Conservation (phyloP, 2,797 vertebrate genomes). For the Schizopygopsis pylzovi region DNA sequence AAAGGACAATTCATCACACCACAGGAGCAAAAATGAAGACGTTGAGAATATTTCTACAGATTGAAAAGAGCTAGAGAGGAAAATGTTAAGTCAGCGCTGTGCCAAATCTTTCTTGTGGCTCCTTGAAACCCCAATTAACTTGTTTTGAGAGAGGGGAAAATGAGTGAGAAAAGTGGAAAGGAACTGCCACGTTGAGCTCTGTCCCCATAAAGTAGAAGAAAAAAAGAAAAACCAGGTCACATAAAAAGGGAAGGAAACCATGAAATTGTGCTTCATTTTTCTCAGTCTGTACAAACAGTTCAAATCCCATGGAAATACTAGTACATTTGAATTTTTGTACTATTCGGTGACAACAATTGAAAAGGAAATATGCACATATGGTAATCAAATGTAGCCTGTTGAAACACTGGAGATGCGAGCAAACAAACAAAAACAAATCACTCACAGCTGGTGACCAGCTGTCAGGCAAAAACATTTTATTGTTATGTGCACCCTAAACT, state of each 20-base stretch:
- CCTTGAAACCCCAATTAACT: conserved; percentile 54
- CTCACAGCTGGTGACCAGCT: conserved; percentile 71
- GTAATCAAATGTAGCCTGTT: conserved; percentile 1
- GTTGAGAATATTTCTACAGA: conserved; percentile 39
- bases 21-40: conserved; percentile 25
- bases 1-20: not conserved
- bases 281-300: conserved; percentile 18
- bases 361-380: conserved; percentile 24
- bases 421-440: conserved; percentile 14
- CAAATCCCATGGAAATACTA: not conserved
- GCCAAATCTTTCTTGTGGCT: conserved; percentile 54
- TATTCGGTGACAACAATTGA: not conserved
- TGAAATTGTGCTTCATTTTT: conserved; percentile 34
- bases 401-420: not conserved
- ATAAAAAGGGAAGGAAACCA: conserved; percentile 11
- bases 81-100: conserved; percentile 39
- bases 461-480: conserved; percentile 36
- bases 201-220: conserved; percentile 45
- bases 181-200: conserved; percentile 68
- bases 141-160: conserved; percentile 26
- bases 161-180: conserved; percentile 52
- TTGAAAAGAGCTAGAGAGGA: conserved; percentile 48
- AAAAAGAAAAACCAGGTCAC: conserved; percentile 43
- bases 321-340: not conserved
- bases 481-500: not conserved